Conservation (phyloP, 2,113 vertebrate species). For the Cyanoramphus novaezelandiae region DNA sequence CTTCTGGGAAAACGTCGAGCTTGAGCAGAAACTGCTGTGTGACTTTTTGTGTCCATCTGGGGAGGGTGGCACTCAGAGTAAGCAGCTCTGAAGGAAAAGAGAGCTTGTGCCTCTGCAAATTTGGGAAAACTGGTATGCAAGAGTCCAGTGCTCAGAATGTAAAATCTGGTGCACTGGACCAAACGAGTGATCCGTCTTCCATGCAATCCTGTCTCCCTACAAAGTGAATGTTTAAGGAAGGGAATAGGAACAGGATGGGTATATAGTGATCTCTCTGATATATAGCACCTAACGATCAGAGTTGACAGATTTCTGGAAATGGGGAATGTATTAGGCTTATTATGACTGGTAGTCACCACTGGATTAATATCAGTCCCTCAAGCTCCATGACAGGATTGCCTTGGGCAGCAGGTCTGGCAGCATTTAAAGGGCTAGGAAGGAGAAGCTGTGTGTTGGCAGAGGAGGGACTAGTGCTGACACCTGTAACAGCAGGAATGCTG, state of each 20-base stretch:
- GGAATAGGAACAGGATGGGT: background rate
- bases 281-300: background rate
- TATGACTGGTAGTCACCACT: background rate
- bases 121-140: background rate
- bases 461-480: background rate
- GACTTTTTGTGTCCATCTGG: background rate
- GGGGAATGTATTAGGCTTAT: background rate
- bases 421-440: background rate
- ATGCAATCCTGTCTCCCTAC: background rate
- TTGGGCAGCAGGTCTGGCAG: background rate
- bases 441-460: background rate
- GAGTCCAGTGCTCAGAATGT: background rate
- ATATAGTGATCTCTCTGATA: background rate
- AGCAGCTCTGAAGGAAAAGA: background rate
- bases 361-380: background rate
- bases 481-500: background rate
- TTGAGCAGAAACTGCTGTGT: background rate
- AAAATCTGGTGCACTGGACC: background rate
- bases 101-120: background rate
- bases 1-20: conserved; percentile 10
- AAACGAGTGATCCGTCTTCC: background rate
- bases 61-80: background rate
- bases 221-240: background rate
- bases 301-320: background rate
- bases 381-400: background rate